Base-by-base conservation (phyloP, 2,888 invertebrate species). In the Kryphioiulus occultus region DNA sequence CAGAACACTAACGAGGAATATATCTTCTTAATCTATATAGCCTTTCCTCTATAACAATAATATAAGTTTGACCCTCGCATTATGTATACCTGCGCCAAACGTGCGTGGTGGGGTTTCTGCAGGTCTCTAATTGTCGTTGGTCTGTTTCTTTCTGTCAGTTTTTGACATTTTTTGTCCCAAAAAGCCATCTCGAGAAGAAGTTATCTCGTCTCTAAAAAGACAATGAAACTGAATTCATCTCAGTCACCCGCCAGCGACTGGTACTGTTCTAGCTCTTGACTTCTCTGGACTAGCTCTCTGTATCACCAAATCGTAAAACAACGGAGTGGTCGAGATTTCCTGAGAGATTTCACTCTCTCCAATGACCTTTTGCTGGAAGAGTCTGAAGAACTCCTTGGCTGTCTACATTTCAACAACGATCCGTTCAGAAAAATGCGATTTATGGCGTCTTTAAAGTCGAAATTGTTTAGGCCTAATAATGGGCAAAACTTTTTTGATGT, bases 11-110 rank as follows among this genome's bases (percentile, higher is more conserved):
- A 68, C 68, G 26, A 68, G 68, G 26, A 68, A 68, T 68, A 68
- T 68, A 68, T 68, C n/a, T 68, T 26, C 26, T 68, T 68, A 68
- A 68, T 68, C 68, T 68, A 68, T 68, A 68, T 68, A 68, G 68
- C 68, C 68, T 68, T 68, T 68, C 26, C 68, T 26, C 68, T 68
- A 68, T 68, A 68, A 68, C 26, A 68, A 68, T 22, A 68, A 68
- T 68, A 68, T 68, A 68, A 68, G 68, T 26, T 68, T 26, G 22
- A 68, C 68, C 68, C 26, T 26, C 68, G n/a, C 68, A 68, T 68
- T 68, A 22, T 26, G 22, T 68, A 68, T 68, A 68, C 68, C 22
- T 68, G n/a, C 68, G 68, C 12, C 26, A 26, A 68, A 68, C 68
- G 68, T 68, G 68, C 68, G 9, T 68, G 1, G 68, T 26, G 68